Percentiles rank a stretch among this genome's conserved stretches.
These are phyloP conservation scores for Zapornia atra DNA, from an alignment of 2,113 vertebrate species.

Conservation along the genomic window DNA sequence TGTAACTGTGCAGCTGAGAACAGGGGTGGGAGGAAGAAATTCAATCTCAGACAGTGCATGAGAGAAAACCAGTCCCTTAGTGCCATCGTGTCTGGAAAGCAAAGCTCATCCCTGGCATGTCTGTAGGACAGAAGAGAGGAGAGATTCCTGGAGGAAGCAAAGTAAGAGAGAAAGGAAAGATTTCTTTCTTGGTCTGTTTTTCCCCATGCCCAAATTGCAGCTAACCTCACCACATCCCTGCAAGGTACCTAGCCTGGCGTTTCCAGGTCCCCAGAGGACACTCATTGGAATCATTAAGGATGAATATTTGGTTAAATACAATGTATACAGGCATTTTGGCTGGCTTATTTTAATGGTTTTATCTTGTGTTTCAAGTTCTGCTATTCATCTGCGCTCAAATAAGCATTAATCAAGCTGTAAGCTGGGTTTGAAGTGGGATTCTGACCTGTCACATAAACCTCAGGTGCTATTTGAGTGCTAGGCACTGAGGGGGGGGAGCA, in stretches of 20 bases:
- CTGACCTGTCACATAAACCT: neutral
- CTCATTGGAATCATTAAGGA: neutral
- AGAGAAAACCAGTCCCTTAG: neutral
- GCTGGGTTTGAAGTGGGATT: neutral
- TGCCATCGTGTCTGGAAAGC: neutral
- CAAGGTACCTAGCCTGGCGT: neutral
- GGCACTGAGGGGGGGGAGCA: neutral
- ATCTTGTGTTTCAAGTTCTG: neutral
- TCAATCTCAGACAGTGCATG: accelerated
- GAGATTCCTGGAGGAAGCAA: neutral
- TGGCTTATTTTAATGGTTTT: neutral
- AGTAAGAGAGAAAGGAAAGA: neutral
- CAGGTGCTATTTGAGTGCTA: neutral
- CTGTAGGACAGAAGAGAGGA: neutral
- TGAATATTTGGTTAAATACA: neutral
- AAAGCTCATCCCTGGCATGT: neutral
- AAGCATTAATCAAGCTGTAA: neutral
- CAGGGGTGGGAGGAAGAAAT: neutral
- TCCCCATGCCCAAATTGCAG: neutral
- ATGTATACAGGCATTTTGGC: neutral
- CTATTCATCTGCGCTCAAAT: neutral
- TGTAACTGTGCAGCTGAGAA: neutral
- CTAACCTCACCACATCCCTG: neutral
- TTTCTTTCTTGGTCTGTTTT: neutral
- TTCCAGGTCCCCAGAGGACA: neutral